Base-by-base conservation (phyloP, 1,140 invertebrate genomes). In the Drosophila chauvacae region DNA sequence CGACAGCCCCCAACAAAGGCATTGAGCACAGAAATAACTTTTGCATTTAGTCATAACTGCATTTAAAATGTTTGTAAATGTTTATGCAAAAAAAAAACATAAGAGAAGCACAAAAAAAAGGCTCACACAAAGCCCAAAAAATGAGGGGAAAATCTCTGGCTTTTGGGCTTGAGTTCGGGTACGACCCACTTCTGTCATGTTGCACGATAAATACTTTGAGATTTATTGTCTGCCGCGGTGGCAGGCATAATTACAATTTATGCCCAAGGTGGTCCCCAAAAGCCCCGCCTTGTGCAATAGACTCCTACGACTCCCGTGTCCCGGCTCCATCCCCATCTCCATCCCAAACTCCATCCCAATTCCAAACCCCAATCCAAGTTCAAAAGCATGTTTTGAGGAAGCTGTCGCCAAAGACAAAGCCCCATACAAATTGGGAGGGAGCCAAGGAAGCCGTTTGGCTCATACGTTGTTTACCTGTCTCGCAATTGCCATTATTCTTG, bases 161-260 rank as follows among this genome's bases (percentile, higher is more conserved):
- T 35, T 71, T 59, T 72, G 65, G 42, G 65, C 42, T 58, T 72
- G 64, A 16, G 64, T 80, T 76, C 28, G 71, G 26, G 35, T 80
- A 61, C 84, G 85, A 88, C 84, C 84, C 84, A 88, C 84, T 88
- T 88, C 84, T 88, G 84, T 88, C 84, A 88, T 88, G 84, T 88
- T 90, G 80, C 56, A 83, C 83, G 83, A 88, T 88, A 88, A 88
- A 88, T 88, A 88, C 80, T 65, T 68, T 70, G 73, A 88, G 84
- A 88, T 88, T 88, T 88, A 88, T 88, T 88, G 84, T 88, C 80
- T 76, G 80, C 68, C 61, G 79, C 84, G 61, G 84, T 81, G 84
- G 85, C 84, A 90, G 81, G 84, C 85, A 88, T 88, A 88, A 88
- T 88, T 88, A 88, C 84, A 84, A 88, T 88, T 88, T 88, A 88